Evolutionary conservation across 2,113 vertebrate species (phyloP).

Genomic region (Trichechus manatus): DNA sequence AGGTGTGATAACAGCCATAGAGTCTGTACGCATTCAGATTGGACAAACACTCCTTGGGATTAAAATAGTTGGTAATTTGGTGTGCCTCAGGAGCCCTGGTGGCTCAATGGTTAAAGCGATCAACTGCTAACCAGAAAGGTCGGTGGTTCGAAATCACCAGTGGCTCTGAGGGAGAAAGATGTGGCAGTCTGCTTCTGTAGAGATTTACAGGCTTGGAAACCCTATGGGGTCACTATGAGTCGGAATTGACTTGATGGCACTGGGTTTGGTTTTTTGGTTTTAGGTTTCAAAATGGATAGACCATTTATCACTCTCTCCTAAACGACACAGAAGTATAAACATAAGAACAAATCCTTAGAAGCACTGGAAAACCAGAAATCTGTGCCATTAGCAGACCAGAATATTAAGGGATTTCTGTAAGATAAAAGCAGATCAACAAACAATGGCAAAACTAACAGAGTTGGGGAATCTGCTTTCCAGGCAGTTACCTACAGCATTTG

Average conservation of each 20-base stretch:
- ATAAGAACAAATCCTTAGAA: background rate
- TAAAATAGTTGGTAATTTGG: background rate
- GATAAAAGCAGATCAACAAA: background rate
- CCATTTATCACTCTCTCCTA: background rate
- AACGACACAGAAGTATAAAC: background rate
- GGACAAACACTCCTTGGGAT: background rate
- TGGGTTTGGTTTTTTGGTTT: too few relatives aligned
- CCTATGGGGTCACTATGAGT: too few relatives aligned
- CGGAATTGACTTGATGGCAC: too few relatives aligned
- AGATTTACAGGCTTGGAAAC: too few relatives aligned
- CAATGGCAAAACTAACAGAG: background rate
- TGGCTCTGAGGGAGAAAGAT: too few relatives aligned
- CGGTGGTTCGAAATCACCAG: too few relatives aligned
- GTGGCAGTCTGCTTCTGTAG: too few relatives aligned
- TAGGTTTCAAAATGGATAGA: background rate
- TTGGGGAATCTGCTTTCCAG: background rate
- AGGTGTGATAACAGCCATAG: background rate
- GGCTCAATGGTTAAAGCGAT: too few relatives aligned
- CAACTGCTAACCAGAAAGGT: too few relatives aligned
- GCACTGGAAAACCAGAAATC: background rate
- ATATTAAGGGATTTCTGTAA: background rate
- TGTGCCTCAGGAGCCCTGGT: background rate
- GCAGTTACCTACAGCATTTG: background rate
- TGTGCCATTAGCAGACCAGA: background rate
- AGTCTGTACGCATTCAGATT: background rate